A percentile compares a stretch with the other conserved stretches of the same genome.
phyloP scores from a whole-genome alignment of 2,888 invertebrate genomes.

The Tuberolachnus salignus region DNA sequence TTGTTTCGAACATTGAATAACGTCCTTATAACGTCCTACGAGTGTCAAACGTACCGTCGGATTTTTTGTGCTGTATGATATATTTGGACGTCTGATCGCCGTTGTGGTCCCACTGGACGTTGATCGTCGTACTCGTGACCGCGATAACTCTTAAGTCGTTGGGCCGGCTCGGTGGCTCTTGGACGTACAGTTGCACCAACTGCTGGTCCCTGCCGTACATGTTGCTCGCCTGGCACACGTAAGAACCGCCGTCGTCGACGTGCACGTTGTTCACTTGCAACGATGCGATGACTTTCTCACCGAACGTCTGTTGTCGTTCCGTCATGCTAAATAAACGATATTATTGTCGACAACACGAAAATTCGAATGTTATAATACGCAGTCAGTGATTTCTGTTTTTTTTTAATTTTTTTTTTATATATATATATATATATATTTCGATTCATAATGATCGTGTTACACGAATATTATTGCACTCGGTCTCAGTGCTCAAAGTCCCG shows the following conservation, averaged over 20 bases:
- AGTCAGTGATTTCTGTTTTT: too few species aligned
- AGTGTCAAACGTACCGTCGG: constrained; percentile 57
- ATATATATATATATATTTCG: too few species aligned
- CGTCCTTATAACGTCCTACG: too few species aligned
- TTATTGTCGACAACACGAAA: too few species aligned
- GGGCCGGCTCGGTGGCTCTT: constrained; percentile 77
- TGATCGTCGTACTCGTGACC: constrained; percentile 74
- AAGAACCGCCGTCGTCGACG: constrained; percentile 75
- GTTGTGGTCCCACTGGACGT: constrained; percentile 77
- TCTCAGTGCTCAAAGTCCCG: too few species aligned
- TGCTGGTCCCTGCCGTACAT: constrained; percentile 76
- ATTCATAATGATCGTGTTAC: too few species aligned
- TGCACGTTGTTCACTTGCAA: constrained; percentile 74
- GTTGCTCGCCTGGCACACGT: constrained; percentile 80
- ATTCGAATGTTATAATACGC: too few species aligned
- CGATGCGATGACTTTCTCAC: constrained; percentile 72
- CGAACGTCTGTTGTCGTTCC: constrained; percentile 59
- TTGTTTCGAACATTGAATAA: too few species aligned
- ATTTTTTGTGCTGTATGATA: constrained; percentile 70
- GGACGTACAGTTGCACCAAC: constrained; percentile 74
- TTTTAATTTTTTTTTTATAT: too few species aligned
- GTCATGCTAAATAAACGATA: constrained; percentile 39
- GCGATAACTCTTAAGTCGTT: constrained; percentile 72
- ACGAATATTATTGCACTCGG: too few species aligned
- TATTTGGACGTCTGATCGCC: constrained; percentile 73